phyloP scores from a whole-genome alignment of 1,140 invertebrate species.

The Microplitis demolitor region DNA sequence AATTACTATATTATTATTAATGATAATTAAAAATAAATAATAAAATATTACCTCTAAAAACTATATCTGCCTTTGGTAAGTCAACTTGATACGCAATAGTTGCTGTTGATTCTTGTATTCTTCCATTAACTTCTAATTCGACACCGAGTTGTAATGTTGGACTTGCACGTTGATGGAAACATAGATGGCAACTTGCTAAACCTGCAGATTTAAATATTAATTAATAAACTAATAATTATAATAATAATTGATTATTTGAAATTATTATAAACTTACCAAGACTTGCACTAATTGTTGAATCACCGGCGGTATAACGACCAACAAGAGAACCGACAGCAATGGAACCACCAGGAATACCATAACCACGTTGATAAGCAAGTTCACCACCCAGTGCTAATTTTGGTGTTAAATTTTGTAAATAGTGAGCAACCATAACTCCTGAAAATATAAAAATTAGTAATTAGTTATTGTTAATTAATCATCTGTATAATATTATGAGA shows the following conservation, averaged over 20 bases:
- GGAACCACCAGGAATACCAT: conserved; percentile 84
- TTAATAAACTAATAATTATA: background rate
- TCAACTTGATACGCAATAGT: conserved; percentile 96
- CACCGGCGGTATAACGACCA: conserved; percentile 68
- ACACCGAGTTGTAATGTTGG: conserved; percentile 86
- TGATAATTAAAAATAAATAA: background rate
- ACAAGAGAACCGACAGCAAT: conserved; percentile 86
- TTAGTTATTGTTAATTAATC: background rate
- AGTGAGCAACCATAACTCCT: conserved; percentile 88
- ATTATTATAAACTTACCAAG: conserved; percentile 39
- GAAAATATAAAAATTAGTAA: conserved; percentile 23
- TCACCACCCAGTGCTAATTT: conserved; percentile 88
- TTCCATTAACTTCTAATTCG: conserved; percentile 84
- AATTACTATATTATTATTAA: background rate
- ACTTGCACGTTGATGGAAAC: conserved; percentile 94
- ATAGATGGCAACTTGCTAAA: conserved; percentile 81
- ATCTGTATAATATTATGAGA: background rate
- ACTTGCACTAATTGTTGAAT: conserved; percentile 52
- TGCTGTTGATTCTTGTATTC: conserved; percentile 89
- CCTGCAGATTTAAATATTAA: conserved; percentile 54
- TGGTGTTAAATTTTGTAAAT: conserved; percentile 85
- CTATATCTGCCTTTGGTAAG: conserved; percentile 92
- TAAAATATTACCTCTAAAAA: conserved; percentile 79
- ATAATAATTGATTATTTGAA: background rate
- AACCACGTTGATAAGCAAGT: conserved; percentile 88